phyloP scores from a whole-genome alignment of 2,797 vertebrate genomes.

The Eupleurogrammus muticus region DNA sequence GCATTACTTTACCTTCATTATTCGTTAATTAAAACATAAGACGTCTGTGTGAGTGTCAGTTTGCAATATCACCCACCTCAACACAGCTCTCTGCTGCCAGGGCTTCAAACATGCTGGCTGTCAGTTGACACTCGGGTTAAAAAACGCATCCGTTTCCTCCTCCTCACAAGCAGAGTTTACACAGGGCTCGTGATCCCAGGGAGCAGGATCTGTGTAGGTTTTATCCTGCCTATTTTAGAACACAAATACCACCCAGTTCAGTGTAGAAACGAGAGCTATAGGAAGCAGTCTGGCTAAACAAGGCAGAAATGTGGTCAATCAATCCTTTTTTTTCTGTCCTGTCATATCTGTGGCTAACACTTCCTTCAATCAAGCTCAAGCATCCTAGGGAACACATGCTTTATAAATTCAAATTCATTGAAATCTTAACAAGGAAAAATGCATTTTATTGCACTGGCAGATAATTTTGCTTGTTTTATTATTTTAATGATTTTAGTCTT shows the following conservation, averaged over 20 bases:
- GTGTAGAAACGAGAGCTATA: conserved; percentile 1
- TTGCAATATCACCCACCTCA: conserved; percentile 37
- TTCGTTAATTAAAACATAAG: neutral
- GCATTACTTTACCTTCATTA: neutral
- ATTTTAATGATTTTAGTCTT: no score
- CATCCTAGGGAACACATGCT: conserved; percentile 21
- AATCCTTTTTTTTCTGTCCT: neutral
- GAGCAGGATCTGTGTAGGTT: conserved; percentile 2
- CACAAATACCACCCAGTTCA: no score
- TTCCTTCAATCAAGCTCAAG: conserved; percentile 14
- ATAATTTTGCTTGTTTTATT: no score
- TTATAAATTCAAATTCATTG: no score
- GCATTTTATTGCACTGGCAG: no score
- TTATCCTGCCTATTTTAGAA: conserved; percentile 7
- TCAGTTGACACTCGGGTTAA: conserved; percentile 8
- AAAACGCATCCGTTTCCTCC: conserved; percentile 19
- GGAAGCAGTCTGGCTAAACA: neutral
- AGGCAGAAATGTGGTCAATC: neutral
- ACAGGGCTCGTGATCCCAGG: neutral
- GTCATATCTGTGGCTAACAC: conserved; percentile 20
- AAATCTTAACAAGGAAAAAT: no score
- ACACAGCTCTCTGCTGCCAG: conserved; percentile 29
- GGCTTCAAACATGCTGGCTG: conserved; percentile 10
- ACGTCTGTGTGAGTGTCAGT: conserved; percentile 17
- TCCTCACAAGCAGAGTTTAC: conserved; percentile 1